phyloP scores from a whole-genome alignment of 2,113 vertebrate species.

The Ceyx cyanopectus region DNA sequence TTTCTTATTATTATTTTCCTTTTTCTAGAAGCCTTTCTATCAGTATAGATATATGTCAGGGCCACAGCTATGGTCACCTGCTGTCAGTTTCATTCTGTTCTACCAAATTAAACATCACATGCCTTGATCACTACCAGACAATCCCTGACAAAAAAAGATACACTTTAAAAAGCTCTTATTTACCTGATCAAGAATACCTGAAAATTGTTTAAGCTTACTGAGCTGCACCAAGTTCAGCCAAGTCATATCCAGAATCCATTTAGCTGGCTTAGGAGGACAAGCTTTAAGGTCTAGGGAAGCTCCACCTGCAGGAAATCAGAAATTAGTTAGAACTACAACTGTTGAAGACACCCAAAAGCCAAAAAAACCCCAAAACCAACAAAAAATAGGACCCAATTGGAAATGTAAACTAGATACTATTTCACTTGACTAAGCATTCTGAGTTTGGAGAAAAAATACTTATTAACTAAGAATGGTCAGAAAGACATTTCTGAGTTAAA shows the following conservation, averaged over 20 bases:
- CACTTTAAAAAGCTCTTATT: neutral
- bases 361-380: neutral
- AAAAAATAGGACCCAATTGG: neutral
- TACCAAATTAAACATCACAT: neutral
- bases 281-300: constrained; percentile 94
- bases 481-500: neutral
- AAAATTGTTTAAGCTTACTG: constrained; percentile 91
- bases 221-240: constrained; percentile 97
- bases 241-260: constrained; percentile 97
- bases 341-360: neutral
- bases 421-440: neutral
- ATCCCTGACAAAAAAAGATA: neutral
- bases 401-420: neutral
- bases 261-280: constrained; percentile 91
- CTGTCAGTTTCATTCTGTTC: neutral
- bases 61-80: neutral
- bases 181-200: constrained; percentile 91
- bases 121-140: neutral
- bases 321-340: neutral
- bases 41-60: neutral
- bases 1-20: neutral
- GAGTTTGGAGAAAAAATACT: neutral
- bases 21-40: neutral
- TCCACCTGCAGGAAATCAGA: constrained; percentile 81
- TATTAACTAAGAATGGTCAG: neutral